Evolutionary conservation across 1,140 invertebrate genomes (phyloP), one percentile per base, ranked within the genome.

Genomic region (Penaeus indicus): DNA sequence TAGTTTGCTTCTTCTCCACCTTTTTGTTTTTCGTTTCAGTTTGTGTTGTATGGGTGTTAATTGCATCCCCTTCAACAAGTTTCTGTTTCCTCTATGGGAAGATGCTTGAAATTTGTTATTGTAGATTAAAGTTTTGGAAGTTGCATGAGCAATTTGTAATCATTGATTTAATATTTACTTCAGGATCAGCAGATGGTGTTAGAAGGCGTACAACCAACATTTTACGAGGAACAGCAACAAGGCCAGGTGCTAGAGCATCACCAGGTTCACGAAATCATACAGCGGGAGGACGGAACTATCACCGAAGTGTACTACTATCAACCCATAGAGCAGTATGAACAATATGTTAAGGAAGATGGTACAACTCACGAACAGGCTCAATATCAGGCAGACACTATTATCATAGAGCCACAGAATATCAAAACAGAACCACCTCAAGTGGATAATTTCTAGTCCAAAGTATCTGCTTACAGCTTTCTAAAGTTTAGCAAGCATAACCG

Each of bases 181-280:
- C 38, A 87, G 86, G 86, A 88, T 18, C 79, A 88, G 54, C 67
- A 72, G 42, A 77, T 88, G 80, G 64, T 47, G 42, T 54, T 88
- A 60, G 86, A 88, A 11, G 80, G 79, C 0, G 86, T 54, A 54
- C 54, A 54, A 54, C 54, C 54, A 54, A 54, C 54, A 54, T 54
- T 54, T 16, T 54, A 54, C 11, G 54, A 54, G 54, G 54, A 54
- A 16, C 54, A 54, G 54, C 54, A 54, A 54, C 54, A 54, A 54
- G 54, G 54, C 54, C 54, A 54, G 10, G 54, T 83, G 2, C 22
- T 88, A 22, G 86, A 88, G 27, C 77, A 86, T 11, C 86, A 88
- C 22, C 86, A 88, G 27, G 86, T 88, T n/a, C 86, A 88, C 63
- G 86, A 88, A 32, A 88, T 88, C 10, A 88, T 88, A 25, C 80